These are phyloP conservation scores for Natator depressus DNA, from an alignment of 2,113 vertebrate species.

Conservation along the genomic window DNA sequence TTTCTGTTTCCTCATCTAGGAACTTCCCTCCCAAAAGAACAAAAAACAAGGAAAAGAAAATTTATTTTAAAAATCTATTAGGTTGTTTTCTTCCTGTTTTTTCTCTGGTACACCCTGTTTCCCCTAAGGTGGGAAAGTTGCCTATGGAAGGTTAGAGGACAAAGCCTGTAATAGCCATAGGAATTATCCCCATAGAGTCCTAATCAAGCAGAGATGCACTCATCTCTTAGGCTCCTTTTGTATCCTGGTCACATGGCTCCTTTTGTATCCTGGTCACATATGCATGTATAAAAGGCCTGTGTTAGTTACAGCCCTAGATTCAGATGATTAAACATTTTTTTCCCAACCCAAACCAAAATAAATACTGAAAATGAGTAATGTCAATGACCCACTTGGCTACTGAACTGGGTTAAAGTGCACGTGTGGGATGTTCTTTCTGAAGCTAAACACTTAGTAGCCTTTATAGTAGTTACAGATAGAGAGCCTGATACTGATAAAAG, in stretches of 20 bases:
- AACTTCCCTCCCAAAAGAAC: not conserved
- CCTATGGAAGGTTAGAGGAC: not conserved
- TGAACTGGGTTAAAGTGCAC: conserved; percentile 3
- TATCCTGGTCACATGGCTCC: accelerated
- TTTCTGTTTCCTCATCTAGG: not conserved
- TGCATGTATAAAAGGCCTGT: not conserved
- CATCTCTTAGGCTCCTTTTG: not conserved
- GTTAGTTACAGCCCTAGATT: not conserved
- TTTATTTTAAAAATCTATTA: not conserved
- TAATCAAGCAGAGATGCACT: not conserved
- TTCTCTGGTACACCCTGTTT: not conserved
- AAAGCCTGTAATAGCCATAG: not conserved
- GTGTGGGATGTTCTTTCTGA: not conserved
- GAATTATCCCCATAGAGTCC: not conserved
- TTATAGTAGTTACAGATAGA: not conserved
- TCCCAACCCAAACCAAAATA: not conserved
- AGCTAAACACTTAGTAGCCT: not conserved
- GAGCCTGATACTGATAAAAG: not conserved
- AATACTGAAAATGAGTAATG: not conserved
- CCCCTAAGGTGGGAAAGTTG: conserved; percentile 2
- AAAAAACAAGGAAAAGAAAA: not conserved
- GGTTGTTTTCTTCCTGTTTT: not conserved
- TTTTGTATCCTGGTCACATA: not conserved
- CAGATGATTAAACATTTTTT: not conserved
- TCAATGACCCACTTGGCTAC: conserved; percentile 29